Percentiles rank a stretch among this genome's conserved stretches.
These are phyloP conservation scores for Pseudomyrmex concolor DNA, from an alignment of 1,140 invertebrate species.

Conservation along the genomic window DNA sequence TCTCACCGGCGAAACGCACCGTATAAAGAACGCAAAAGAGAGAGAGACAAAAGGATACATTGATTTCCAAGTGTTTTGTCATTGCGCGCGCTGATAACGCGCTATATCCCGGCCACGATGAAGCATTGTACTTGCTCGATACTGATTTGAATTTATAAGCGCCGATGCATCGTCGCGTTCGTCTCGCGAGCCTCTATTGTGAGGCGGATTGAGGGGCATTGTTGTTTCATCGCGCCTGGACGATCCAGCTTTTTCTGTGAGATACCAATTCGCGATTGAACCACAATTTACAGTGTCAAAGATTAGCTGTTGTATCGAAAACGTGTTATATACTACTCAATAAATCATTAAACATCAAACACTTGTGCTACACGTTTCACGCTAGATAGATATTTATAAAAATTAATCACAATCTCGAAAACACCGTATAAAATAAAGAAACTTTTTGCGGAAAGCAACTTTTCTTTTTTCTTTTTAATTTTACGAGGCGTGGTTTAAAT, in stretches of 20 bases:
- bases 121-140: constrained; percentile 35
- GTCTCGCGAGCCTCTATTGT: constrained; percentile 45
- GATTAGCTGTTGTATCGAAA: neutral
- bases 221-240: constrained; percentile 7
- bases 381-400: too few species aligned
- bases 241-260: neutral
- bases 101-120: constrained; percentile 48
- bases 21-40: constrained; percentile 2
- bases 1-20: neutral
- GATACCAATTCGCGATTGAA: constrained; percentile 24
- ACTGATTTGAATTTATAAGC: constrained; percentile 72
- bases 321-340: neutral
- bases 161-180: constrained; percentile 28
- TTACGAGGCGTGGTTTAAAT: constrained; percentile 60
- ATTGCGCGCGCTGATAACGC: constrained; percentile 61
- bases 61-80: constrained; percentile 58
- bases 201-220: constrained; percentile 24
- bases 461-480: neutral
- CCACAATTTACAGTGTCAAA: neutral
- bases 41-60: constrained; percentile 31
- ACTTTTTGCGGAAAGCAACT: neutral
- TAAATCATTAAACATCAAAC: neutral
- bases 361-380: neutral
- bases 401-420: too few species aligned
- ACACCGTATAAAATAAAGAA: neutral